Conservation (phyloP, 2,797 vertebrate genomes). For the Sphaeramia orbicularis region DNA sequence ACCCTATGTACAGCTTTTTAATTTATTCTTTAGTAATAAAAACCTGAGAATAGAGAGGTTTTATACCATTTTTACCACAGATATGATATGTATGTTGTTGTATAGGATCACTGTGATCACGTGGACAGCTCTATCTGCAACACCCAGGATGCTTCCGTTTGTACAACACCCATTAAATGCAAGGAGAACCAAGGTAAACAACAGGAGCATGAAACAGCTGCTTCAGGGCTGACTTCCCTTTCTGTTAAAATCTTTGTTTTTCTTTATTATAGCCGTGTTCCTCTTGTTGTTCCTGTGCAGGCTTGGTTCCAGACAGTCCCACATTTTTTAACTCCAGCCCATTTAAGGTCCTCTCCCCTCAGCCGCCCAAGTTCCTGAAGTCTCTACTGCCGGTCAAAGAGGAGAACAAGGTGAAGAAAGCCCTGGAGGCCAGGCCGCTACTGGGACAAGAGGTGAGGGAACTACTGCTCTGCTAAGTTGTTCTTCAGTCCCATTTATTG, state of each 20-base stretch:
- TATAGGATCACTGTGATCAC: conserved; percentile 90
- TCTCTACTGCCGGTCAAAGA: conserved; percentile 96
- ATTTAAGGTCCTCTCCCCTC: conserved; percentile 95
- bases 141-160: conserved; percentile 88
- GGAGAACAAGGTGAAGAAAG: conserved; percentile 90
- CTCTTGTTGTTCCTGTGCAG: conserved; percentile 67
- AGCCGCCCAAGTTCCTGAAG: conserved; percentile 97
- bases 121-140: conserved; percentile 86
- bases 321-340: conserved; percentile 91
- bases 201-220: not conserved
- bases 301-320: conserved; percentile 87
- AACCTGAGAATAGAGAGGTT: too few species aligned
- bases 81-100: conserved; percentile 8
- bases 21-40: too few species aligned
- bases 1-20: too few species aligned
- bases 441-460: conserved; percentile 92
- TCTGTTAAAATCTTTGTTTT: not conserved
- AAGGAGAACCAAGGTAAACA: conserved; percentile 86
- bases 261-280: not conserved
- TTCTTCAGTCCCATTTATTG: conserved; percentile 3
- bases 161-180: conserved; percentile 89
- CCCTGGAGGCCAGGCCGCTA: conserved; percentile 91
- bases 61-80: not conserved
- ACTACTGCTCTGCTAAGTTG: not conserved
- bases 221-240: not conserved